phyloP scores from a whole-genome alignment of 2,888 invertebrate genomes.

The Chrysolina haemoptera region DNA sequence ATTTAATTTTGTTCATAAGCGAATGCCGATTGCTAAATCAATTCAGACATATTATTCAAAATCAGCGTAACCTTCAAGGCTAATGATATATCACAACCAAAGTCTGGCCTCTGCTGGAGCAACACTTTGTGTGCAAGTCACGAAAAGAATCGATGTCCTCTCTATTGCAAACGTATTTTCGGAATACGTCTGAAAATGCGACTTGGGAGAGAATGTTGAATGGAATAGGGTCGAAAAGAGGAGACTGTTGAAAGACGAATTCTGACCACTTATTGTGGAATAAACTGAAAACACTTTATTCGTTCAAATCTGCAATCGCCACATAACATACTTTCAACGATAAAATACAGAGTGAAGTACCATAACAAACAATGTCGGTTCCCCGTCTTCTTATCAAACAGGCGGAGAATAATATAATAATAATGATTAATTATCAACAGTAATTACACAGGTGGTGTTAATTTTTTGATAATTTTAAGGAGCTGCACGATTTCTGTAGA shows the following conservation, averaged over 20 bases:
- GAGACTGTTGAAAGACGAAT: not conserved
- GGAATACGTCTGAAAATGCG: not conserved
- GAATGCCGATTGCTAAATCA: not conserved
- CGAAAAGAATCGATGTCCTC: not conserved
- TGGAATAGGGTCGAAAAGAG: not conserved
- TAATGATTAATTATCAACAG: too few relatives aligned
- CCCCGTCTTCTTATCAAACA: too few relatives aligned
- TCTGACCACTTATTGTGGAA: not conserved
- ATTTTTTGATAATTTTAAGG: too few relatives aligned
- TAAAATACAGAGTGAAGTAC: too few relatives aligned
- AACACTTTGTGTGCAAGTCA: slow-evolving; percentile 6
- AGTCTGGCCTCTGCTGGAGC: not conserved
- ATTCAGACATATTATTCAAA: not conserved
- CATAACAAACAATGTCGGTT: too few relatives aligned
- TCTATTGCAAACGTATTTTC: not conserved
- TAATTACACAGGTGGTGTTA: too few relatives aligned
- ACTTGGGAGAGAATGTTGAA: not conserved
- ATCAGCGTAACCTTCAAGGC: slow-evolving; percentile 18
- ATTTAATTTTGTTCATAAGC: not conserved
- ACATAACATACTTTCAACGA: too few relatives aligned
- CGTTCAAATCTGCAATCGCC: too few relatives aligned
- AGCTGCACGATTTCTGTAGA: too few relatives aligned
- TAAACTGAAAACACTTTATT: too few relatives aligned
- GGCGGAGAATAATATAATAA: too few relatives aligned
- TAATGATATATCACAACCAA: slow-evolving; percentile 9